A percentile compares a stretch with the other conserved stretches of the same genome.
phyloP scores from a whole-genome alignment of 1,140 invertebrate genomes.

The honey bee (Apis mellifera) region Amel_HAv3.1 CM009938.2:3556001-3556500 shows the following conservation, averaged over 20 bases:
- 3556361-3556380: conserved; percentile 58
- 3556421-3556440: conserved; percentile 11
- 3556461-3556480: background rate
- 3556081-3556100: conserved; percentile 61
- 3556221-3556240: conserved; percentile 1
- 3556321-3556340: conserved; percentile 28
- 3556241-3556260: background rate
- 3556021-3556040: background rate
- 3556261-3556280: too few relatives aligned
- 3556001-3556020: conserved; percentile 23
- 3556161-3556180: conserved; percentile 62
- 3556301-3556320: conserved; percentile 36
- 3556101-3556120: conserved; percentile 71
- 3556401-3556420: conserved; percentile 41
- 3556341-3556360: conserved; percentile 57
- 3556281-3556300: background rate
- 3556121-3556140: conserved; percentile 36
- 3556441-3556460: background rate
- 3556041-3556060: background rate
- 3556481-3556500: background rate
- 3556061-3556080: conserved; percentile 6
- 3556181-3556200: conserved; percentile 54
- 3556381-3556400: conserved; percentile 46
- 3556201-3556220: background rate
- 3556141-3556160: conserved; percentile 70